phyloP scores from a whole-genome alignment of 2,797 vertebrate species.

The Heteromormyrus szaboi region DNA sequence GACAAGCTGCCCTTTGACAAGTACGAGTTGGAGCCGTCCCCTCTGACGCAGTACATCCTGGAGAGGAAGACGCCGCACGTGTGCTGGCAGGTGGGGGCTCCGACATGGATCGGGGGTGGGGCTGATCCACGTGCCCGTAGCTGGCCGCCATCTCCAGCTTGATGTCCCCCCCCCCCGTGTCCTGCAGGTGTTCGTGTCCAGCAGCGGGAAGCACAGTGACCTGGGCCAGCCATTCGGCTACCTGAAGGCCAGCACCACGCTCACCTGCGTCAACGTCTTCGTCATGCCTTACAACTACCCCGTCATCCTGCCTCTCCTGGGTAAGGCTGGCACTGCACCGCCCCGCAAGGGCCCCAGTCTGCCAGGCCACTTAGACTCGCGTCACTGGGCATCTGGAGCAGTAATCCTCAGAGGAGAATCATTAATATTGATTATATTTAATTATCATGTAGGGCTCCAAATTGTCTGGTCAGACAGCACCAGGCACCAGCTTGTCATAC shows the following conservation, averaged over 20 bases:
- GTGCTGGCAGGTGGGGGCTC: slow-evolving; percentile 87
- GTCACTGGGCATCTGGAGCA: slow-evolving; percentile 64
- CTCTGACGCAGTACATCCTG: slow-evolving; percentile 90
- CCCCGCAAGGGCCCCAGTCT: background rate
- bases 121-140: too few species aligned
- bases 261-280: slow-evolving; percentile 96
- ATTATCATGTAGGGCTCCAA: background rate
- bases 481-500: background rate
- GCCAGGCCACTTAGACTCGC: background rate
- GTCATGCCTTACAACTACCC: slow-evolving; percentile 99
- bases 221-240: slow-evolving; percentile 92
- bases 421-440: slow-evolving; percentile 4
- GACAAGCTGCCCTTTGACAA: slow-evolving; percentile 98
- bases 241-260: slow-evolving; percentile 94
- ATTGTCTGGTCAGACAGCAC: background rate
- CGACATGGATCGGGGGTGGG: background rate
- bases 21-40: slow-evolving; percentile 94
- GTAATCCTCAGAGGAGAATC: background rate
- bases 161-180: background rate
- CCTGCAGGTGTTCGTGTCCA: slow-evolving; percentile 86
- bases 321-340: slow-evolving; percentile 46
- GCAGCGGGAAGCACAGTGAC: slow-evolving; percentile 88
- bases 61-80: slow-evolving; percentile 91
- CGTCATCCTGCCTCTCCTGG: slow-evolving; percentile 86
- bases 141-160: background rate